Evolutionary conservation across 2,797 vertebrate genomes (phyloP), one percentile per base, ranked within the genome.

Genomic region (Acrocephalus scirpaceus): DNA sequence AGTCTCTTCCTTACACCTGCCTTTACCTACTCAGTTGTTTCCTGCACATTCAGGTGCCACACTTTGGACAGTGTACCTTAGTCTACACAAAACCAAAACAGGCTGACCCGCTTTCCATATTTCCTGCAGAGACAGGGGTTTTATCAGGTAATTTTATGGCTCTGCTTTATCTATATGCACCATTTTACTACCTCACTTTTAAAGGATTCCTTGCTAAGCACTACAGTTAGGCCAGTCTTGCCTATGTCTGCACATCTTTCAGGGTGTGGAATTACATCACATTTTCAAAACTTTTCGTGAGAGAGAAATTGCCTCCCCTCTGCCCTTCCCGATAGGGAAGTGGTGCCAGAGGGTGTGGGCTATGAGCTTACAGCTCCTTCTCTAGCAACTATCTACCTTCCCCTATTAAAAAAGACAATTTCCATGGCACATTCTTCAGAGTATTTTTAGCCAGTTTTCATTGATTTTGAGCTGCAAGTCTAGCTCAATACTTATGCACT

Each of bases 241-340:
- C 38, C 50, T 48, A 25, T 51, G 7, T 32, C 51, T 51, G 32
- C 38, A 62, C 9, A 42, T 16, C 60, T 76, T 65, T 30, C n/a
- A 48, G 8, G 0, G 1, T 26, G n/a, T 5, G 6, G 34, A 58
- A 29, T 25, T 5, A 34, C 25, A 42, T 8, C 44, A 61, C 11
- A 5, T 34, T 72, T 48, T 64, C 50, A 53, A 60, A 78, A 60
- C 22, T 38, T 42, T 23, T 58, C 16, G 3, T 27, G 12, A 67
- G 30, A 47, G 6, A 32, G 22, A 56, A 64, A 70, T 29, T 36
- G 58, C 32, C 47, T 76, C 50, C 20, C 38, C 38, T 58, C n/a
- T 47, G 26, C 42, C 30, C 7, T 44, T 42, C 72, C 45, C 0
- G 0, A 17, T 2, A 34, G 22, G 30, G 5, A 69, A 60, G 66